Base-by-base conservation (phyloP, 1,140 invertebrate species). In the Mya arenaria region DNA sequence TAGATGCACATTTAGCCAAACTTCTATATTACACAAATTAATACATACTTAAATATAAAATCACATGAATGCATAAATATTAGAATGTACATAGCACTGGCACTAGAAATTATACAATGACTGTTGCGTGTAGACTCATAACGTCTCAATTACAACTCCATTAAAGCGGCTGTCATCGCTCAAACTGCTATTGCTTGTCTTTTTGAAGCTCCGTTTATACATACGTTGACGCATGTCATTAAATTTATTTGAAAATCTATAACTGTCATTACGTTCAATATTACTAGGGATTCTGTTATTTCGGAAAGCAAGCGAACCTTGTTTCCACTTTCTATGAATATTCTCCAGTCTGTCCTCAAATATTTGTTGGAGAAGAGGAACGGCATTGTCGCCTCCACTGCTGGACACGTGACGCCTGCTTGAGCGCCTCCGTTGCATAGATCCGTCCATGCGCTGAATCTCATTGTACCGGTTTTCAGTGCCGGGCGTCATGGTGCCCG, bases 341-440 rank as follows among this genome's bases (percentile, higher is more conserved):
- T 86, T 85, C 69, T 86, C 86, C 19, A 90, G 80, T 41, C 88
- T 87, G 73, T 89, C 87, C 65, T 90, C 86, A 83, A 90, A 89
- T 66, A 90, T 90, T 75, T 88, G 89, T 82, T 90, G 86, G 44
- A 89, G 82, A 44, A 87, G 65, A 28, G 88, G 89, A n/a, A 89
- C 83, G 44, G 87, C 86, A 32, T 65, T 84, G 23, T 80, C 71
- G 1, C 66, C 72, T 19, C 73, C 73, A 56, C 74, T 56, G 48
- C 62, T 75, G 34, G 60, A 69, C 30, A 44, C 6, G n/a, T 66
- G 58, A 68, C 60, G 15, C 39, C 52, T 74, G 32, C 62, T 74
- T 5, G 52, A 69, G 28, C 28, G 55, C 0, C 28, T 39, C 23
- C 69, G n/a, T 6, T 34, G 25, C 0, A n/a, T 23, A 25, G 34